These are phyloP conservation scores for Rhynchotus rufescens DNA, from an alignment of 2,797 vertebrate genomes.

Conservation along the genomic window DNA sequence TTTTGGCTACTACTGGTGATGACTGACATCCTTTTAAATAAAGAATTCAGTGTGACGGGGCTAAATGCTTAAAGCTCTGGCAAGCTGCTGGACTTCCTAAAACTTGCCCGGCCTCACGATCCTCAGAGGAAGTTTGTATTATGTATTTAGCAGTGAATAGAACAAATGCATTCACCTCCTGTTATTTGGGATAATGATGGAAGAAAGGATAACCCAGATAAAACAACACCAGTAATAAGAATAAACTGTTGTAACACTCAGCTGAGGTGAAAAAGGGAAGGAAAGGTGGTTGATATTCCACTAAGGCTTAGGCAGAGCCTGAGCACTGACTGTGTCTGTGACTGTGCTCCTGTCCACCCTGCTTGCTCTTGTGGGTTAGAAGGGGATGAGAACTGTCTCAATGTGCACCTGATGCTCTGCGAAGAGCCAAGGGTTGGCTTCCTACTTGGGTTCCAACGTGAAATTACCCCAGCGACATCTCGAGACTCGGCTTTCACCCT, in stretches of 20 bases:
- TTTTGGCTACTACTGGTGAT: neutral
- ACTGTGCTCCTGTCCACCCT: neutral
- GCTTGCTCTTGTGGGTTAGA: accelerated
- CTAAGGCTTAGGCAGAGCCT: accelerated
- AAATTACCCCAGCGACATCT: neutral
- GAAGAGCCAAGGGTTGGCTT: neutral
- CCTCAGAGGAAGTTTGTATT: neutral
- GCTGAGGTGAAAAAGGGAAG: neutral
- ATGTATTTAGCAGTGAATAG: neutral
- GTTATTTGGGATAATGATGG: neutral
- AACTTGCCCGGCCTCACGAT: neutral
- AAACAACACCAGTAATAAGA: neutral
- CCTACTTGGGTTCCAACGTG: neutral
- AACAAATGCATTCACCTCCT: neutral
- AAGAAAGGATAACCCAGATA: neutral
- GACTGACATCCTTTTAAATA: neutral
- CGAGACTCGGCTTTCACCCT: neutral
- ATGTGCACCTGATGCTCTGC: neutral
- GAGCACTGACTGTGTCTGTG: neutral
- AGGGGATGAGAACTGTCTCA: neutral
- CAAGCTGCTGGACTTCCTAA: neutral
- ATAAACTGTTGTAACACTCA: neutral
- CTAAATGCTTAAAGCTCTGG: neutral
- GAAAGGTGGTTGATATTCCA: neutral
- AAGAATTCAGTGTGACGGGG: neutral